Base-by-base conservation (phyloP, 2,888 invertebrate species). In the Cordilura impudica region DNA sequence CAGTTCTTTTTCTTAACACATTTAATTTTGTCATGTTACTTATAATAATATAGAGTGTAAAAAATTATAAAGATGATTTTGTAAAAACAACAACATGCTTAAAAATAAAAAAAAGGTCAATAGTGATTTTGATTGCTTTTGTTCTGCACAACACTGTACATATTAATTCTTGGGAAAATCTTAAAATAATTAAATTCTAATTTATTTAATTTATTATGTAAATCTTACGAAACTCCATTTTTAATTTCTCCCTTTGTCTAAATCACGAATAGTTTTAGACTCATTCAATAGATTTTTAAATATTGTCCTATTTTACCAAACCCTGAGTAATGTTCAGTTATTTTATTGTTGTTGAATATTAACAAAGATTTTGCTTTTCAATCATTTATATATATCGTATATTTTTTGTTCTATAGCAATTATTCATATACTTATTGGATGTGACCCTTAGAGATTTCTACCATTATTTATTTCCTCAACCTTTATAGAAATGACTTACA, bases 371-470 rank as follows among this genome's bases (percentile, higher is more conserved):
- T 51, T 51, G 23, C 19, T 51, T 51, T n/a, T 51, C 21, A 19
- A 21, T n/a, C 51, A n/a, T n/a, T 29, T 26, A 6, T 31, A 4
- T 31, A 31, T 31, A 12, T 4, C 18, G 7, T 2, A 16, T 53
- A 6, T 29, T 53, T 26, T 53, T 10, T n/a, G 18, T 54, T 47
- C 29, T 23, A 35, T 47, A 19, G 2, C 2, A 10, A 14, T 56
- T 69, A 43, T 66, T 29, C 23, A 39, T 39, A 35, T 7, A 43
- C 31, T 5, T 66, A 53, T 65, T 23, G 6, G 14, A 47, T 43
- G 19, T 66, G 54, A 61, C 66, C 66, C 71, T 60, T 58, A 19
- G 29, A 60, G 43, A 65, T 16, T 53, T 35, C 21, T 31, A 58
- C 47, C 12, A 29, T 12, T 21, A 58, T 58, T 61, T 23, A 56